Conservation (phyloP, 2,797 vertebrate species). For the Sebastes minor region DNA sequence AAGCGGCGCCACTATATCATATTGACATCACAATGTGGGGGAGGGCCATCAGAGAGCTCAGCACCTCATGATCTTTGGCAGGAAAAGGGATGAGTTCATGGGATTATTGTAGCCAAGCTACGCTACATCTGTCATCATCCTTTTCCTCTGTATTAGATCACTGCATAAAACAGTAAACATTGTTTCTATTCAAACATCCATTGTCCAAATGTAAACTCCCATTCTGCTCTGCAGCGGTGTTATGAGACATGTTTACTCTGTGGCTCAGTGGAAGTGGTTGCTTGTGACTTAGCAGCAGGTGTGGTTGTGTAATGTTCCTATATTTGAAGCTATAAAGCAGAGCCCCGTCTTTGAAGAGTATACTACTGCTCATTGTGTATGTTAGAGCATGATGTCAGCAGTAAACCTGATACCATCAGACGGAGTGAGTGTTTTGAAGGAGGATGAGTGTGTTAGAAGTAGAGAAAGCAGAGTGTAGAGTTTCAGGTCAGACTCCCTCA, state of each 20-base stretch:
- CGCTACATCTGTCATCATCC: constrained; percentile 10
- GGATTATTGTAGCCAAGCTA: constrained; percentile 24
- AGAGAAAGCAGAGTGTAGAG: constrained; percentile 15
- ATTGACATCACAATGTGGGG: background rate
- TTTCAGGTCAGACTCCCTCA: constrained; percentile 34
- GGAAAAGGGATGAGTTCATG: constrained; percentile 48
- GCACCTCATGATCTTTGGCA: constrained; percentile 26
- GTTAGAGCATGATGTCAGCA: background rate
- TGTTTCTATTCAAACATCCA: constrained; percentile 28
- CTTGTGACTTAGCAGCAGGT: constrained; percentile 53
- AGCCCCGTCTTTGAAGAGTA: constrained; percentile 20
- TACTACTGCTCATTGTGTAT: background rate
- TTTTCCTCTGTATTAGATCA: constrained; percentile 14
- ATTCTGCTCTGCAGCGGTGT: background rate
- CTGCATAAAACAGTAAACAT: background rate
- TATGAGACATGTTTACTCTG: constrained; percentile 30
- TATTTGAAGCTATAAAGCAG: constrained; percentile 33
- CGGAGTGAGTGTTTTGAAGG: background rate
- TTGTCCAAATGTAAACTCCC: constrained; percentile 20
- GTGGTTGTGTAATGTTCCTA: constrained; percentile 45
- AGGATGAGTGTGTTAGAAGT: background rate
- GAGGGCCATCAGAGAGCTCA: background rate
- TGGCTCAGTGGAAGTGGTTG: constrained; percentile 14
- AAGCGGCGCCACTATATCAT: constrained; percentile 31
- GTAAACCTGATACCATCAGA: constrained; percentile 19